Percentiles rank a stretch among this genome's conserved stretches.
phyloP scores from a whole-genome alignment of 2,113 vertebrate species.

The Peromyscus leucopus region DNA sequence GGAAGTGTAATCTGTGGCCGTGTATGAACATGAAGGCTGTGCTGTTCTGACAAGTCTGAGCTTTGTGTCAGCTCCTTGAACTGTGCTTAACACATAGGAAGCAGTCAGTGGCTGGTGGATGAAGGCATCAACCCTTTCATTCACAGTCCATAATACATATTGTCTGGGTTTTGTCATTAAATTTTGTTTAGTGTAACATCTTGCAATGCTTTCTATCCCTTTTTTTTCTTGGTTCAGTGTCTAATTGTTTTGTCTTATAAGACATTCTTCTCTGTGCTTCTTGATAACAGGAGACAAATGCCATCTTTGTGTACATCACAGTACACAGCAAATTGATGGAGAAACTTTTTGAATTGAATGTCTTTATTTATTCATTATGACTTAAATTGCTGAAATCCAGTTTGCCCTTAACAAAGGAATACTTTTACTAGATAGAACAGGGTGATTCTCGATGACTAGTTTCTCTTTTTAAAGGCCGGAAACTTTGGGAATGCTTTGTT shows the following conservation, averaged over 20 bases:
- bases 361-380: slow-evolving; percentile 72
- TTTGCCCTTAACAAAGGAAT: slow-evolving; percentile 63
- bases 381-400: slow-evolving; percentile 59
- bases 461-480: background rate
- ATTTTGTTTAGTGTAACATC: slow-evolving; percentile 65
- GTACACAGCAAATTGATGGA: slow-evolving; percentile 45
- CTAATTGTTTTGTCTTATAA: slow-evolving; percentile 70
- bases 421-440: slow-evolving; percentile 53
- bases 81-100: slow-evolving; percentile 6
- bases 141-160: slow-evolving; percentile 1
- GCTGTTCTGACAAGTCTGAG: background rate
- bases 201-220: slow-evolving; percentile 73
- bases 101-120: background rate
- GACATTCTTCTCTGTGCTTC: slow-evolving; percentile 67
- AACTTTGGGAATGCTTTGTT: slow-evolving; percentile 35
- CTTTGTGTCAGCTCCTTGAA: slow-evolving; percentile 45
- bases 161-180: slow-evolving; percentile 49
- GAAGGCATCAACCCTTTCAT: slow-evolving; percentile 56
- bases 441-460: background rate
- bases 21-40: background rate
- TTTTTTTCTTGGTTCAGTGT: slow-evolving; percentile 60
- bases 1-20: background rate
- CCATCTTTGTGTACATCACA: slow-evolving; percentile 70
- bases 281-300: slow-evolving; percentile 65
- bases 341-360: slow-evolving; percentile 62